These are phyloP conservation scores for Epizoanthus scotinus DNA, from an alignment of 92 coral and sea anemone genomes.

Conservation along the genomic window DNA sequence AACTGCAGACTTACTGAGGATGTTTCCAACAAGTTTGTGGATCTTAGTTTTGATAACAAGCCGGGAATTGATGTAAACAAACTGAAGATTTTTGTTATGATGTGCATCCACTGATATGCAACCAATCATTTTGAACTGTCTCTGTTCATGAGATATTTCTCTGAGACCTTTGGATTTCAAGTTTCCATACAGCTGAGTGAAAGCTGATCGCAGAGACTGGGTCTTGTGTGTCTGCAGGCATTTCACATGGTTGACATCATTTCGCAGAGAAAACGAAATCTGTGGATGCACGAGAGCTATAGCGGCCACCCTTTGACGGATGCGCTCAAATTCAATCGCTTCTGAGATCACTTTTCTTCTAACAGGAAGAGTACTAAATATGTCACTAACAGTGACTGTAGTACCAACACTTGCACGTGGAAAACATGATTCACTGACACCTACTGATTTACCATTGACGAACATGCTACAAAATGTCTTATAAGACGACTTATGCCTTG, in stretches of 20 bases:
- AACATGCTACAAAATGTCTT: slow-evolving; percentile 86
- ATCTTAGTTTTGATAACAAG: slow-evolving; percentile 85
- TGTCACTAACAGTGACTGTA: slow-evolving; percentile 74
- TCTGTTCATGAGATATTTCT: slow-evolving; percentile 49
- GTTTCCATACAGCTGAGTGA: slow-evolving; percentile 92
- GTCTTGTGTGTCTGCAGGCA: slow-evolving; percentile 76
- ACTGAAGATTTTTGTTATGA: slow-evolving; percentile 79
- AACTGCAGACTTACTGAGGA: slow-evolving; percentile 64
- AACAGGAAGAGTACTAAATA: slow-evolving; percentile 85
- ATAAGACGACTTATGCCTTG: slow-evolving; percentile 83
- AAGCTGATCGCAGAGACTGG: slow-evolving; percentile 70
- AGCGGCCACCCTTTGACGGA: slow-evolving; percentile 81
- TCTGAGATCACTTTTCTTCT: slow-evolving; percentile 79
- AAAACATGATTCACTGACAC: slow-evolving; percentile 69
- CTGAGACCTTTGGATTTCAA: slow-evolving; percentile 75
- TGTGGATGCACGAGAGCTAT: slow-evolving; percentile 84
- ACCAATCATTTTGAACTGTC: slow-evolving; percentile 65
- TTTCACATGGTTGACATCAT: slow-evolving; percentile 74
- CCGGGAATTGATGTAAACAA: slow-evolving; percentile 83
- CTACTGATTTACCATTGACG: slow-evolving; percentile 69
- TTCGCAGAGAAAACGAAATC: slow-evolving; percentile 75
- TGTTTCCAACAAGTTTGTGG: slow-evolving; percentile 77
- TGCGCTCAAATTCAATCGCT: slow-evolving; percentile 77
- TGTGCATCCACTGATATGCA: slow-evolving; percentile 71
- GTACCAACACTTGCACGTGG: slow-evolving; percentile 84